A percentile compares a stretch with the other conserved stretches of the same genome.
Evolutionary conservation across 2,797 vertebrate species (phyloP).

Genomic region (Cuculus canorus): DNA sequence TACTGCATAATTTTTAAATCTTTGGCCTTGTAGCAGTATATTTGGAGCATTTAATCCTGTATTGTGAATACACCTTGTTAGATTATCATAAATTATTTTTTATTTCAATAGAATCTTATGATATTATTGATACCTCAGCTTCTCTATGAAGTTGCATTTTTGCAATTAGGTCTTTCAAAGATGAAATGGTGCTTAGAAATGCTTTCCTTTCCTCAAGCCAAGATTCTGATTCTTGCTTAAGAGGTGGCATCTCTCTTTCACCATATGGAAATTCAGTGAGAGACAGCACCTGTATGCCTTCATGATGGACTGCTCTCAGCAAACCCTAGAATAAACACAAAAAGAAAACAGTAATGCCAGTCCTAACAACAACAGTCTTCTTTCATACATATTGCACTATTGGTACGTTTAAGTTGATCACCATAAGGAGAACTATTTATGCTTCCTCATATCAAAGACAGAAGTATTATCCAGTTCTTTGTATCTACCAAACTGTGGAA

Average conservation of each 20-base stretch:
- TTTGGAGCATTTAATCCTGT: not conserved
- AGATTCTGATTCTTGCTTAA: slow-evolving; percentile 69
- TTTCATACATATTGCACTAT: not conserved
- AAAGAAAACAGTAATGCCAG: not conserved
- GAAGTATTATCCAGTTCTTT: not conserved
- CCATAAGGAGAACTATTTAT: not conserved
- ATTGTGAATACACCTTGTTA: not conserved
- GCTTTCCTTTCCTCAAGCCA: slow-evolving; percentile 87
- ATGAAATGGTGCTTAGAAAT: slow-evolving; percentile 84
- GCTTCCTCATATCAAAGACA: not conserved
- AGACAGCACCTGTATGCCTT: slow-evolving; percentile 94
- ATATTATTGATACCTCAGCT: slow-evolving; percentile 79
- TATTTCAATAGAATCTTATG: not conserved
- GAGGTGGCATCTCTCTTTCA: slow-evolving; percentile 74
- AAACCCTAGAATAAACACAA: slow-evolving; percentile 78
- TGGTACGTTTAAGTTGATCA: not conserved
- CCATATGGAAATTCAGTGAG: slow-evolving; percentile 84
- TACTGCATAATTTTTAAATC: not conserved
- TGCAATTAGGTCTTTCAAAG: slow-evolving; percentile 87
- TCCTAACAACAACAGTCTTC: not conserved
- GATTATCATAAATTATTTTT: not conserved
- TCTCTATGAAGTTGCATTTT: slow-evolving; percentile 84
- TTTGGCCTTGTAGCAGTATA: not conserved
- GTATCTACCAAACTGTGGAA: not conserved
- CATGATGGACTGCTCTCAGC: slow-evolving; percentile 92